Percentiles rank a stretch among this genome's conserved stretches.
Evolutionary conservation across 1,140 invertebrate genomes (phyloP).

Genomic region (Drosophila insularis): DNA sequence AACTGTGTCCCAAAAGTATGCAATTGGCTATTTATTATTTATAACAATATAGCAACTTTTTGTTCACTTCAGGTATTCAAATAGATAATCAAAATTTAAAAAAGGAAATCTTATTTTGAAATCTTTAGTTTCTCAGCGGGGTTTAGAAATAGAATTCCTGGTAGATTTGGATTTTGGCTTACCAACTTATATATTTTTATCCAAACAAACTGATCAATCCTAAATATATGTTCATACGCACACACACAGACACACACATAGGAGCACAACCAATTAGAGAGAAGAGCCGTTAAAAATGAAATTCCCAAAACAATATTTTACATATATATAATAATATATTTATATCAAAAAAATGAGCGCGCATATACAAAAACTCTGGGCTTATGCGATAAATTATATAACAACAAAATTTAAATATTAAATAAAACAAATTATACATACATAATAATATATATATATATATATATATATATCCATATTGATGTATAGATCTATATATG

Average conservation of each 20-base stretch:
- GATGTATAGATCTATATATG: slow-evolving; percentile 11
- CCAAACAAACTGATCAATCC: slow-evolving; percentile 15
- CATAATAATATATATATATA: slow-evolving; percentile 47
- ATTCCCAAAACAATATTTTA: slow-evolving; percentile 44
- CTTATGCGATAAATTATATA: slow-evolving; percentile 73
- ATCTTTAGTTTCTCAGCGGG: too few relatives aligned
- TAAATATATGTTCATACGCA: slow-evolving; percentile 9
- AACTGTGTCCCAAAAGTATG: too few relatives aligned
- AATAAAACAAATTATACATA: slow-evolving; percentile 73
- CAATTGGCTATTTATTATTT: too few relatives aligned
- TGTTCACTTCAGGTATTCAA: too few relatives aligned
- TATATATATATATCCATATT: slow-evolving; percentile 30
- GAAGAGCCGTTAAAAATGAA: slow-evolving; percentile 36
- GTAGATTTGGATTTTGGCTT: too few relatives aligned
- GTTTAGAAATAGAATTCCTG: too few relatives aligned
- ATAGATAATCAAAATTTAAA: too few relatives aligned
- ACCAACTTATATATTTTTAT: too few relatives aligned
- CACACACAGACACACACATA: slow-evolving; percentile 29
- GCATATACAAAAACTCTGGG: slow-evolving; percentile 77
- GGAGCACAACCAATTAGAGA: neutral
- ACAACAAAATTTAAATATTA: slow-evolving; percentile 81
- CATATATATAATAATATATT: slow-evolving; percentile 70
- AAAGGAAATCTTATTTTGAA: too few relatives aligned
- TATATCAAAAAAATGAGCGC: slow-evolving; percentile 78
- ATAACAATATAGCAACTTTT: too few relatives aligned